Base-by-base conservation (phyloP, 2,113 vertebrate species). In the Hypanus sabinus region DNA sequence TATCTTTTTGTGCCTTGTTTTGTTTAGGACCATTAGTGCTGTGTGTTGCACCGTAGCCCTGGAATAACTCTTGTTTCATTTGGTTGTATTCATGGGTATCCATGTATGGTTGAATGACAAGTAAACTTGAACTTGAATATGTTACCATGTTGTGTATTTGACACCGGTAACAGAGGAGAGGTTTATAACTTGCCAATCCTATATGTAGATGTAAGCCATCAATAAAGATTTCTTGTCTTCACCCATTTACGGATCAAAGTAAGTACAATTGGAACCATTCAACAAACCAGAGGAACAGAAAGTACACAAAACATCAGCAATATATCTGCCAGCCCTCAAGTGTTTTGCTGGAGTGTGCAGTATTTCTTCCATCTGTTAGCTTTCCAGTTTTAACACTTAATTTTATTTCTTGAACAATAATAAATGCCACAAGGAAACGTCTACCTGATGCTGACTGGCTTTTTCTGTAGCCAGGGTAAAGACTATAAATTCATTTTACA, bases 281-380 rank as follows among this genome's bases (percentile, higher is more conserved):
- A 90, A 90, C 30, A 90, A 65, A 2, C 60, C 30, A 90, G 30
- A n/a, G 33, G 4, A 90, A 90, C 62, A 60, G 57, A 60, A 87
- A 87, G 27, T 87, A 68, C 62, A n/a, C 60, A 65, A 90, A 33
- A 90, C 30, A 65, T 90, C 60, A 65, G 60, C 62, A n/a, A 90
- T 33, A 9, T 36, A 33, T 10, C 85, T 68, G 85, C 14, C 60
- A 65, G 33, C 85, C 30, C 57, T n/a, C 85, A 6, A 33, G 85
- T 90, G 57, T 68, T 90, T 90, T 90, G 85, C 60, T 90, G 60
- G 30, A 90, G 57, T 62, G 14, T 65, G 85, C 85, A 90, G 60
- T 68, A 65, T 65, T 90, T 33, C 85, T 90, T 90, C 60, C 14
- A 18, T 68, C 60, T 30, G 65, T n/a, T 30, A 90, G 83, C 38